Evolutionary conservation across 2,888 invertebrate species (phyloP).

Genomic region (Cactoblastis cactorum): DNA sequence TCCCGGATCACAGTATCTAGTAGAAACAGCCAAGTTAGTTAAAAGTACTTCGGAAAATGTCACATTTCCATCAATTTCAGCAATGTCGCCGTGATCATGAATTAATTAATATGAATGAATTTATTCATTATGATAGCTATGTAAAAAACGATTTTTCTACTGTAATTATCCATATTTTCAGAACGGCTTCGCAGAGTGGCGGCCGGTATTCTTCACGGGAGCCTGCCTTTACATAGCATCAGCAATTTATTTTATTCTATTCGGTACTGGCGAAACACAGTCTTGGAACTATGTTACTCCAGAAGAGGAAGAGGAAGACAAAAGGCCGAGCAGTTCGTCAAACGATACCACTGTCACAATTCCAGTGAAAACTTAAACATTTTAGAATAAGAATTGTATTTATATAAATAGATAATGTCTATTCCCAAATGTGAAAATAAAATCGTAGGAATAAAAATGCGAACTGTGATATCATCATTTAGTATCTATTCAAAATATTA

Average conservation of each 20-base stretch:
- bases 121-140: no score
- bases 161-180: constrained; percentile 44
- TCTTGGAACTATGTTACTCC: constrained; percentile 81
- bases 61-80: no score
- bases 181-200: constrained; percentile 89
- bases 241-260: constrained; percentile 83
- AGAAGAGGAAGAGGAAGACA: constrained; percentile 48
- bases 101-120: no score
- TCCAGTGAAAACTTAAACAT: constrained; percentile 51
- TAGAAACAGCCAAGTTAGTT: no score
- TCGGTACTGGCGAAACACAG: constrained; percentile 86
- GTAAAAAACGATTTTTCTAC: no score
- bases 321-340: constrained; percentile 43
- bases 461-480: background rate
- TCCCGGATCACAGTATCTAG: no score
- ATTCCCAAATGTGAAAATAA: background rate
- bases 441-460: background rate
- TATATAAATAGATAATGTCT: background rate
- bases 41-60: no score
- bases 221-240: constrained; percentile 82
- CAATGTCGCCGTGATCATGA: no score
- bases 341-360: constrained; percentile 59
- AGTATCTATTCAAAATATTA: background rate
- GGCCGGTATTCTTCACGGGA: constrained; percentile 85
- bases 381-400: background rate